Evolutionary conservation across 2,113 vertebrate species (phyloP), one percentile per base, ranked within the genome.

Genomic region (Spea multiplicata): DNA sequence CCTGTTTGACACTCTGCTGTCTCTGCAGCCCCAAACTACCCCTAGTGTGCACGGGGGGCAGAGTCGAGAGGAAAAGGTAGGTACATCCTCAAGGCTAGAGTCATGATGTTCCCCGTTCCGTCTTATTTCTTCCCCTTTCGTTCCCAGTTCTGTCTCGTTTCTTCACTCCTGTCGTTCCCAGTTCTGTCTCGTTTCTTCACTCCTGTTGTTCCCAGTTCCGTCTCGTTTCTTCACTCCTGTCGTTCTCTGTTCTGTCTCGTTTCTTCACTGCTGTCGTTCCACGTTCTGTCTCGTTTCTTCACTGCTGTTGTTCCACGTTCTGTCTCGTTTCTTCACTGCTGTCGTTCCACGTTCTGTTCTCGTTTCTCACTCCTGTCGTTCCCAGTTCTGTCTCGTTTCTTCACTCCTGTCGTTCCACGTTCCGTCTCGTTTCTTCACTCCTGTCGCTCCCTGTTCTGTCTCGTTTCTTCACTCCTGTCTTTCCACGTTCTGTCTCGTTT

Each of bases 1-100:
- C 0, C 89, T 96, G 59, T 94, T 96, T 71, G 93, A 95, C 77
- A 96, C 92, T 4, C 87, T 97, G 79, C 90, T 96, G 12, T 95
- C 94, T n/a, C 88, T 97, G 78, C 94, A 95, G 86, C 94, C 94
- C 5, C 94, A 93, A 77, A 88, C 92, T 81, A 91, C 90, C 74
- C 90, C 91, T 62, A 49, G 77, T 0, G 67, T 85, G 6, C 55
- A 69, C 0, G 90, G 88, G 4, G 83, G 82, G 1, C 88, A 86
- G 81, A 94, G 86, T 81, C 82, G 90, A 6, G 94, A 96, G 70
- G 93, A 95, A 44, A 94, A 94, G 92, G 94, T 95, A 74, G 13
- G 8, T 13, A 13, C 10, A 9, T 59, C 14, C 55, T 52, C 6
- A 52, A 7, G 50, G 6, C 9, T 52, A 52, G 55, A 59, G 30